phyloP scores from a whole-genome alignment of 2,888 invertebrate species.

The Spodoptera exigua region DNA sequence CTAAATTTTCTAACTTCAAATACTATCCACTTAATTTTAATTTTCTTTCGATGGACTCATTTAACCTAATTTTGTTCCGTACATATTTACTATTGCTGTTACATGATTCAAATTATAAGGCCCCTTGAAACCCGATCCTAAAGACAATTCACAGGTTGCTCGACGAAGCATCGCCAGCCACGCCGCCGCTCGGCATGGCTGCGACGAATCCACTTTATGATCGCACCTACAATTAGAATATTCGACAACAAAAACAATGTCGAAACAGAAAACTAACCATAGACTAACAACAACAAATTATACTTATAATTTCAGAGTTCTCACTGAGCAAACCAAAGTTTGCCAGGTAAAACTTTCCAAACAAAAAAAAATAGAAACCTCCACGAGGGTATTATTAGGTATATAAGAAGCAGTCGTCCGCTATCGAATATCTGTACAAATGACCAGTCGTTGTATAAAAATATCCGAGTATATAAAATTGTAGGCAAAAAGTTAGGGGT shows the following conservation, averaged over 20 bases:
- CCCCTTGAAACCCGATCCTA: constrained; percentile 74
- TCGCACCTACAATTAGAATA: constrained; percentile 61
- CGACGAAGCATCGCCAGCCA: constrained; percentile 21
- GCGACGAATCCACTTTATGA: constrained; percentile 46
- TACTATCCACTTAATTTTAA: constrained; percentile 64
- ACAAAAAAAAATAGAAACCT: constrained; percentile 25
- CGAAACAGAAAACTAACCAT: constrained; percentile 52
- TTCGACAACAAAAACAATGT: constrained; percentile 64
- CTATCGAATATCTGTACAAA: constrained; percentile 53
- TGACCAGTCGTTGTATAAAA: constrained; percentile 63
- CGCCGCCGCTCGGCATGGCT: constrained; percentile 12
- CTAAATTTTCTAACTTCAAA: constrained; percentile 64
- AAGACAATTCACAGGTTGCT: constrained; percentile 35
- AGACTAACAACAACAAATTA: constrained; percentile 58
- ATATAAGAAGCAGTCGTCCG: constrained; percentile 44
- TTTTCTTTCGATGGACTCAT: constrained; percentile 65
- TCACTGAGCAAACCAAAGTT: constrained; percentile 40
- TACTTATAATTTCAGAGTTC: constrained; percentile 51
- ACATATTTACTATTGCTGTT: constrained; percentile 63
- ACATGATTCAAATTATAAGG: constrained; percentile 77
- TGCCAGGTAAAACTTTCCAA: constrained; percentile 20
- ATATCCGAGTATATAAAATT: constrained; percentile 66
- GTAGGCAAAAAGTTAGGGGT: constrained; percentile 60
- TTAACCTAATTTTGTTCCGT: constrained; percentile 64
- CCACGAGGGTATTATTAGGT: constrained; percentile 9